Evolutionary conservation across 2,797 vertebrate species (phyloP), one percentile per base, ranked within the genome.

Genomic region (Phylloscopus collybita): DNA sequence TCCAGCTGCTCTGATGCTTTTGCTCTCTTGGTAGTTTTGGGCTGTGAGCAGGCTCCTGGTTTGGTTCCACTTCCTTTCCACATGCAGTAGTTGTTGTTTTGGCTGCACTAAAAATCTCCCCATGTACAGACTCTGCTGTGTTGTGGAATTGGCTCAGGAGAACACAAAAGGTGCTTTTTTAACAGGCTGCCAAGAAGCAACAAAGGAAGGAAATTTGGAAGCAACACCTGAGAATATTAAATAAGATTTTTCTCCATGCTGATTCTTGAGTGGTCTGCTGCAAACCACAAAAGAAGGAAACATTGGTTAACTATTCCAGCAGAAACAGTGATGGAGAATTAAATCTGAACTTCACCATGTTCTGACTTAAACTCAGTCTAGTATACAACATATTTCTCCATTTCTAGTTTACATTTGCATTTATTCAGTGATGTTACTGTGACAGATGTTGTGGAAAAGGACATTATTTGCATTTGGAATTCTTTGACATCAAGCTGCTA

Each of bases 391-490:
- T 67, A 18, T n/a, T 81, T 78, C 47, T 51, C 30, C 12, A 6
- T 72, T 88, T 92, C 51, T 27, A 50, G 16, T 42, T 84, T 22
- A 42, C 23, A 40, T 85, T 89, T 89, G 29, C 57, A 34, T 85
- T 85, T 91, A 40, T 72, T 71, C 45, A 70, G 0, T 20, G 21
- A 73, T 59, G 42, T 66, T 67, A n/a, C 61, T 81, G 47, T 51
- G 56, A 27, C 34, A 82, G 80, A 50, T 69, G 22, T 49, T 76
- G 59, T 51, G 15, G 51, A 66, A 80, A 80, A 87, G 30, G 30
- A 74, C 17, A 16, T 83, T 79, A 49, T 76, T 92, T 45, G 27
- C 57, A 64, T 95, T 80, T 86, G 38, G 50, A 89, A 70, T 83
- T 88, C 38, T 38, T 86, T 90, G 44, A 61, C 73, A 49, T 86